Evolutionary conservation across 2,113 vertebrate species (phyloP), one percentile per base, ranked within the genome.

Genomic region (Tiliqua scincoides): DNA sequence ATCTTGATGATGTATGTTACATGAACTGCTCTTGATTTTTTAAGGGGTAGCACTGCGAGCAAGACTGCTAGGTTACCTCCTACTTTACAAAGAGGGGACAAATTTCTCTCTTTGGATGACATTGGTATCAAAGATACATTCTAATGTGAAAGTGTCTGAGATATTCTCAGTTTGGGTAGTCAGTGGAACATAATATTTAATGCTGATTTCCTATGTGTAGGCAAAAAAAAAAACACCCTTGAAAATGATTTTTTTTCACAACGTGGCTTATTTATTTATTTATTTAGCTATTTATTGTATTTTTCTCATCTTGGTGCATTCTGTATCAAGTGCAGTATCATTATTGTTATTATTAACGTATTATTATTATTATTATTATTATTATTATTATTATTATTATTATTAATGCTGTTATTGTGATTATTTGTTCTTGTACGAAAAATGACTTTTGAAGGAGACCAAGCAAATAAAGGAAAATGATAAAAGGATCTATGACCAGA

Each of bases 261-360:
- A 32, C 17, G 30, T 61, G 23, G 30, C 21, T 70, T 73, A 80
- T 80, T 80, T 86, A 80, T 70, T 67, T 59, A 37, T 72, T 54
- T 78, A 78, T 70, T 54, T 79, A 61, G 82, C 82, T 87, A 82
- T 75, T 77, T 43, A 67, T 65, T 76, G 15, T 48, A 43, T 18
- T 75, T 57, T 48, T 37, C 62, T 67, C 71, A 57, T 35, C 30
- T 43, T 15, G 27, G 11, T 12, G 59, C 70, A 59, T 48, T 1
- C 10, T 37, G n/a, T 27, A 32, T 57, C 1, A 68, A n/a, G n/a
- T n/a, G n/a, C n/a, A n/a, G 25, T n/a, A n/a, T n/a, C n/a, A n/a
- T 54, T 67, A 12, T 37, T 23, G 9, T 12, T 84, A 6, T 37
- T 63, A 20, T 67, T 73, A n/a, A n/a, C n/a, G n/a, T 70, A 15